These are phyloP conservation scores for Ladona fulva DNA, from an alignment of 1,140 invertebrate genomes.

Conservation along the genomic window DNA sequence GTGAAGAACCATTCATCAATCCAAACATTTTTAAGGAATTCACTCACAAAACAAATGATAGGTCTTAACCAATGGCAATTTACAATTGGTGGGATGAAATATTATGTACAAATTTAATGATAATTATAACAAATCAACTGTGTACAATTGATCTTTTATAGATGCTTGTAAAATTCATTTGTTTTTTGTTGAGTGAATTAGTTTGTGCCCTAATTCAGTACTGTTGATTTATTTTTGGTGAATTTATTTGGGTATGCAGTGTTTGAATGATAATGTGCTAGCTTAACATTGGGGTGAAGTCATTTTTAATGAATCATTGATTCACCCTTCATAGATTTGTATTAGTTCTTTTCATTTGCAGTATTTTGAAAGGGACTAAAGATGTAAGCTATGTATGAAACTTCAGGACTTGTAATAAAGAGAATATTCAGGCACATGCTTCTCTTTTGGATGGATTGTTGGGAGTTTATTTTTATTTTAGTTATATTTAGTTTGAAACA, in stretches of 20 bases:
- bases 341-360: slow-evolving; percentile 7
- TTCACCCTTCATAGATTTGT: not conserved
- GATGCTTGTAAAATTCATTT: not conserved
- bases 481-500: too few species aligned
- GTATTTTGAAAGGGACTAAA: not conserved
- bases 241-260: not conserved
- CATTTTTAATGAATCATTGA: not conserved
- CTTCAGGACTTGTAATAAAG: not conserved
- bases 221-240: not conserved
- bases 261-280: not conserved
- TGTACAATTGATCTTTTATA: not conserved
- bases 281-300: not conserved
- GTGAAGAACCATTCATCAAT: not conserved
- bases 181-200: not conserved
- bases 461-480: too few species aligned
- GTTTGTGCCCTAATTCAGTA: not conserved
- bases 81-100: not conserved
- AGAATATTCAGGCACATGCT: not conserved
- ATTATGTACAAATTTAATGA: not conserved
- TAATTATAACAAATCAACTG: not conserved
- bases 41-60: not conserved
- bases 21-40: not conserved
- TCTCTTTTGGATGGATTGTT: too few species aligned
- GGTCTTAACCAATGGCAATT: not conserved
- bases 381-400: not conserved